Evolutionary conservation across 2,888 invertebrate genomes (phyloP).

Genomic region (Lasioglossum pauxillum): DNA sequence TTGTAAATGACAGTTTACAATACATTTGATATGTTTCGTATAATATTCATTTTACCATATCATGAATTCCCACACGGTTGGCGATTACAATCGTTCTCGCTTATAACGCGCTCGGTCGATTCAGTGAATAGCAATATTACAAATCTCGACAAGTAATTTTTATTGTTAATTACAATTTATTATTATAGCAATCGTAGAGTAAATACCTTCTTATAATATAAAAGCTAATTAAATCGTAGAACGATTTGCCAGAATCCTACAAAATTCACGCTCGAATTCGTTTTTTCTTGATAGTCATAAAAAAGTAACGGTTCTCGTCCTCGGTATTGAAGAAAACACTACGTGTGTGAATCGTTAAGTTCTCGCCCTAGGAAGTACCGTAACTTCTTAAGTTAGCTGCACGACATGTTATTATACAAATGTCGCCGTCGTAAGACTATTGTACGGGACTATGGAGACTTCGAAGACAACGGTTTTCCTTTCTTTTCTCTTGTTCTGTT

Average conservation of each 20-base stretch:
- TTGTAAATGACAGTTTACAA: constrained; percentile 29
- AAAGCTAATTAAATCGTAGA: constrained; percentile 60
- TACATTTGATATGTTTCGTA: constrained; percentile 12
- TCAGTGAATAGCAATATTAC: constrained; percentile 26
- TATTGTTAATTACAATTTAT: constrained; percentile 71
- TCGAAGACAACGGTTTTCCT: constrained; percentile 40
- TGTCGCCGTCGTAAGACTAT: constrained; percentile 14
- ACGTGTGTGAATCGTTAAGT: constrained; percentile 34
- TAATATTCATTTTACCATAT: background rate
- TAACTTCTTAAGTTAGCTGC: constrained; percentile 30
- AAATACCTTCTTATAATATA: constrained; percentile 63
- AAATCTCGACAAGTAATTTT: constrained; percentile 62
- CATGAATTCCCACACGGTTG: background rate
- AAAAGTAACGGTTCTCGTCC: constrained; percentile 38
- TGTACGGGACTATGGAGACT: constrained; percentile 29
- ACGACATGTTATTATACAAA: constrained; percentile 27
- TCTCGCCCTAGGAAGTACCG: constrained; percentile 26
- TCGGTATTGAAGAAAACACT: constrained; percentile 38
- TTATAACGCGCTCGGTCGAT: constrained; percentile 2
- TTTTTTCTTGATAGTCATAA: constrained; percentile 36
- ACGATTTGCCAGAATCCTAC: constrained; percentile 43
- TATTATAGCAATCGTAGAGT: constrained; percentile 63
- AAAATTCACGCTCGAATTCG: constrained; percentile 32
- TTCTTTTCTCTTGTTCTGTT: constrained; percentile 10
- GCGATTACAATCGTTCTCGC: background rate